Evolutionary conservation across 2,888 invertebrate genomes (phyloP).

Genomic region (Drosophila falleni): DNA sequence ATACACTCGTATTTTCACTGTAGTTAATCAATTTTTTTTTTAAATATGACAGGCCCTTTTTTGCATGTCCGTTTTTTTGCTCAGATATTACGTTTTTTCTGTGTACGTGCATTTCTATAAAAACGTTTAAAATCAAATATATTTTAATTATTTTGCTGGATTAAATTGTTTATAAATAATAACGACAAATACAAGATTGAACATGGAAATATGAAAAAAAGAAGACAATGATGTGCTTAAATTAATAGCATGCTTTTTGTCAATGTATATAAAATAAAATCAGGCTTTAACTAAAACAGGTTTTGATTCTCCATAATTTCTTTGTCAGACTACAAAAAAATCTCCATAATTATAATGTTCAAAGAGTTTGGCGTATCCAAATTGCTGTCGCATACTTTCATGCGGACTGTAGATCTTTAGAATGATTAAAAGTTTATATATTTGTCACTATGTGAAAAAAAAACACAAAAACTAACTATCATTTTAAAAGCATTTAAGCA

Average conservation of each 20-base stretch:
- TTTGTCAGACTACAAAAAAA: constrained; percentile 11
- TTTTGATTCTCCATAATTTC: constrained; percentile 31
- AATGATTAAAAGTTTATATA: background rate
- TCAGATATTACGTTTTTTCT: background rate
- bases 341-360: constrained; percentile 37
- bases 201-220: constrained; percentile 10
- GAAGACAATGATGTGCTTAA: constrained; percentile 11
- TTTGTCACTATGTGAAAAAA: no score
- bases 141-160: constrained; percentile 3
- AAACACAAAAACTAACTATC: background rate
- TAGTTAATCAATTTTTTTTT: background rate
- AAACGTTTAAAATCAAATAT: background rate
- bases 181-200: background rate
- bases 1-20: background rate
- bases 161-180: constrained; percentile 2
- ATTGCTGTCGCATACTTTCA: constrained; percentile 1
- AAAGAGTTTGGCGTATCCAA: constrained; percentile 20
- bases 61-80: background rate
- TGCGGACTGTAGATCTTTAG: background rate
- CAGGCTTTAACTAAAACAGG: constrained; percentile 25
- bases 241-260: constrained; percentile 18
- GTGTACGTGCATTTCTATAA: background rate
- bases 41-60: background rate
- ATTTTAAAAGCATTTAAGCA: background rate
- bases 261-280: constrained; percentile 32